phyloP scores from a whole-genome alignment of 2,797 vertebrate species.

The Borostomias antarcticus region DNA sequence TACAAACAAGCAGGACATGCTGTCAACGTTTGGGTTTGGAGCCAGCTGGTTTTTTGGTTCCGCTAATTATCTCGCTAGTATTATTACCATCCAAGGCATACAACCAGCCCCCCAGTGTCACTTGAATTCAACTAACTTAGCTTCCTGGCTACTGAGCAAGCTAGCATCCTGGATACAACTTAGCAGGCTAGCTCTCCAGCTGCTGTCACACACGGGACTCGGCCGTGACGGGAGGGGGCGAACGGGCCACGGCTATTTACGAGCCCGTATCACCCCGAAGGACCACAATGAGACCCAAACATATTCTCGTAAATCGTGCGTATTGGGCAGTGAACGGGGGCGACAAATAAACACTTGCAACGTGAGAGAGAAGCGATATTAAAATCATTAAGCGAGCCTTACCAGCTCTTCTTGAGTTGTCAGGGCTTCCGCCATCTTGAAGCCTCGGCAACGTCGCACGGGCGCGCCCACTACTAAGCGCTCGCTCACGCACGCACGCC shows the following conservation, averaged over 20 bases:
- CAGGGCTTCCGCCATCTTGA: slow-evolving; percentile 89
- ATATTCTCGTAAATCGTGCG: background rate
- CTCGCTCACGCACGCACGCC: slow-evolving; percentile 60
- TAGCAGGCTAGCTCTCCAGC: slow-evolving; percentile 42
- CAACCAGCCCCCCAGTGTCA: background rate
- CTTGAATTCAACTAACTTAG: background rate
- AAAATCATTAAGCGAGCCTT: slow-evolving; percentile 61
- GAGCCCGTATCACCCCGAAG: background rate
- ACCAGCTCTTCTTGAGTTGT: slow-evolving; percentile 86
- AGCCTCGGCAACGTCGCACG: slow-evolving; percentile 81
- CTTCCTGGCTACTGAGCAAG: slow-evolving; percentile 21
- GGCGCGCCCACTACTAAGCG: slow-evolving; percentile 71
- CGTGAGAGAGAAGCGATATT: rapidly evolving
- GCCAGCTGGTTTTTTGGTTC: background rate
- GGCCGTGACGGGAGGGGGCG: slow-evolving; percentile 41
- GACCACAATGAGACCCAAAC: background rate
- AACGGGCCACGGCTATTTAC: slow-evolving; percentile 56
- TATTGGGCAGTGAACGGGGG: background rate
- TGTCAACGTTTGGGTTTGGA: rapidly evolving
- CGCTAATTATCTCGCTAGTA: background rate
- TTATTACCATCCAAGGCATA: background rate
- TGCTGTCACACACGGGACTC: slow-evolving; percentile 63
- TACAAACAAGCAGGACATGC: background rate
- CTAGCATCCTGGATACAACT: slow-evolving; percentile 55
- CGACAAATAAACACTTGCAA: background rate